Conservation (phyloP, 2,113 vertebrate genomes). For the Oreochromis aureus region DNA sequence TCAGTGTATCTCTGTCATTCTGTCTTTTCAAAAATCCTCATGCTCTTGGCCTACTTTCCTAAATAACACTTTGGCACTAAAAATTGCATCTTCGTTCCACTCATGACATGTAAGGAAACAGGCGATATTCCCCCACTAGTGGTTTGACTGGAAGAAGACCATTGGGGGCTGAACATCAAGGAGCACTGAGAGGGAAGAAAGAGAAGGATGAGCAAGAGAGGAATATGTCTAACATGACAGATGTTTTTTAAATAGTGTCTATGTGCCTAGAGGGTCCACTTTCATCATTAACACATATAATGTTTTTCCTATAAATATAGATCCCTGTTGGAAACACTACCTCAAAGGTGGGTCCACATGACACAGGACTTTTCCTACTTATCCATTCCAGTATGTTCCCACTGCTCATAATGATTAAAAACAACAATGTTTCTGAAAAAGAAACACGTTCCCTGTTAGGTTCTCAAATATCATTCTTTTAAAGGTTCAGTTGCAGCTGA, state of each 20-base stretch:
- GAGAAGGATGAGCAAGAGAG: background rate
- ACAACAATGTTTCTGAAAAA: background rate
- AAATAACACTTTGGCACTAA: slow-evolving; percentile 37
- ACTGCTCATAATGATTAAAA: background rate
- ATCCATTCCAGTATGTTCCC: background rate
- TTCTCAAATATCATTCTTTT: background rate
- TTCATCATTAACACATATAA: slow-evolving; percentile 38
- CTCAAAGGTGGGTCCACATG: background rate
- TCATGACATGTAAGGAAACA: slow-evolving; percentile 50
- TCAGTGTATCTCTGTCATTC: slow-evolving; percentile 30
- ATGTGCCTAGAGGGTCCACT: slow-evolving; percentile 28
- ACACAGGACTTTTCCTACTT: background rate
- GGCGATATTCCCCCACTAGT: slow-evolving; percentile 38
- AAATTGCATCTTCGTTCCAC: slow-evolving; percentile 37
- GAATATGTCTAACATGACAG: slow-evolving; percentile 24
- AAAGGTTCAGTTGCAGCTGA: background rate
- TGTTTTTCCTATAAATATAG: background rate
- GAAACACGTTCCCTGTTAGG: background rate
- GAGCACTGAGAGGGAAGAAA: slow-evolving; percentile 11
- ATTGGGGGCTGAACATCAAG: slow-evolving; percentile 46
- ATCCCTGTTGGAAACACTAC: background rate
- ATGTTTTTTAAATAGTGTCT: background rate
- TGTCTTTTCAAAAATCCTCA: slow-evolving; percentile 25
- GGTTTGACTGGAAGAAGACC: slow-evolving; percentile 37
- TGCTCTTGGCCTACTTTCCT: slow-evolving; percentile 62